Evolutionary conservation across 2,113 vertebrate species (phyloP).

Genomic region (Gopherus flavomarginatus): DNA sequence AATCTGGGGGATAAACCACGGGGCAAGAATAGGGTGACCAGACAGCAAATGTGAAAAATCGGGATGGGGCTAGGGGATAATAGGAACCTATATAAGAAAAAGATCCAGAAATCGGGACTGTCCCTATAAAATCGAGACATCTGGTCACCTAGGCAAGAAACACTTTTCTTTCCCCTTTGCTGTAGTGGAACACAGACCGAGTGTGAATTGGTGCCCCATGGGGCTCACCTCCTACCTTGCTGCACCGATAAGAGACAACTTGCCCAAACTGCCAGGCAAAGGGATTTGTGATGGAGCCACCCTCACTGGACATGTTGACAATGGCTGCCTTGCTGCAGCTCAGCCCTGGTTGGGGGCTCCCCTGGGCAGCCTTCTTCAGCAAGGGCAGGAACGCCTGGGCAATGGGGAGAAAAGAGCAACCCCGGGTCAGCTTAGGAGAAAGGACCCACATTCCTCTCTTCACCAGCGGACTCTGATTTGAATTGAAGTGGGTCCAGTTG

Average conservation of each 20-base stretch:
- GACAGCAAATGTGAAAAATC: no score
- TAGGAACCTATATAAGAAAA: no score
- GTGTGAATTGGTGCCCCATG: fast-evolving
- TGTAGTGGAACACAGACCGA: not conserved
- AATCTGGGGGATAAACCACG: no score
- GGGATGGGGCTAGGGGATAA: no score
- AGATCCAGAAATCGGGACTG: no score
- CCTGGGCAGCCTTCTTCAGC: constrained; percentile 52
- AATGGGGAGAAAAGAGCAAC: fast-evolving
- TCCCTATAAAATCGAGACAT: no score
- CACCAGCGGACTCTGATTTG: no score
- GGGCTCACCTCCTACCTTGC: constrained; percentile 51
- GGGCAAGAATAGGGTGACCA: no score
- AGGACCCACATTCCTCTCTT: not conserved
- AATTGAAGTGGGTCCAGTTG: no score
- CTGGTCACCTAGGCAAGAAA: no score
- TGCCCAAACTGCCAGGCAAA: not conserved
- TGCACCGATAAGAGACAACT: constrained; percentile 32
- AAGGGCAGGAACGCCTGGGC: not conserved
- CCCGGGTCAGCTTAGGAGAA: fast-evolving
- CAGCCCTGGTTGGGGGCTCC: not conserved
- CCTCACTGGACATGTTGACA: constrained; percentile 51
- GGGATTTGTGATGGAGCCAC: constrained; percentile 47
- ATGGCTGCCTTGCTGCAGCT: constrained; percentile 58
- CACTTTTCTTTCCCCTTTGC: not conserved